These are phyloP conservation scores for Hydrotaea cyrtoneurina DNA, from an alignment of 2,888 invertebrate genomes.

Conservation along the genomic window DNA sequence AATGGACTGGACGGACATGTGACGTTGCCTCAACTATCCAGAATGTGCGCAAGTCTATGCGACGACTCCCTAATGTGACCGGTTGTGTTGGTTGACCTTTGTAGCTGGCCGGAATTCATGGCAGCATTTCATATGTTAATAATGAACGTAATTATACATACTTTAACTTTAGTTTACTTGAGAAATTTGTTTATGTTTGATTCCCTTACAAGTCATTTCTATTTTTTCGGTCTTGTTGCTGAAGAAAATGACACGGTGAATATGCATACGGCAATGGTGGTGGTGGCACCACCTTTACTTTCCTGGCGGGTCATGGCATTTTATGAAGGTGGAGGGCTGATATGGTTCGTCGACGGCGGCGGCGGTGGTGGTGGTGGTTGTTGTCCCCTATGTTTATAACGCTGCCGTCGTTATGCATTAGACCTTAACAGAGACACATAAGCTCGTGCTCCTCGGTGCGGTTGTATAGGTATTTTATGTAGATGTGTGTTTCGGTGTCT, in stretches of 20 bases:
- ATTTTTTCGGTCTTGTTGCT: no score
- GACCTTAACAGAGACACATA: conserved; percentile 51
- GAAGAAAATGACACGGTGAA: conserved; percentile 2
- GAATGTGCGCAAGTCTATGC: no score
- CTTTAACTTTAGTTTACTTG: conserved; percentile 33
- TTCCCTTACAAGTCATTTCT: neutral
- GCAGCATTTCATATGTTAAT: conserved; percentile 57
- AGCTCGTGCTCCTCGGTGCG: conserved; percentile 52
- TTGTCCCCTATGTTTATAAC: conserved; percentile 44
- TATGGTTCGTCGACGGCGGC: conserved; percentile 30
- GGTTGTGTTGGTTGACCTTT: conserved; percentile 54
- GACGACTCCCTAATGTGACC: neutral
- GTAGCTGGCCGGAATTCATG: conserved; percentile 37
- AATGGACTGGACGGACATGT: neutral
- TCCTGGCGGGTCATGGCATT: neutral
- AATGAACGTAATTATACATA: conserved; percentile 62
- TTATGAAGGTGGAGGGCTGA: conserved; percentile 37
- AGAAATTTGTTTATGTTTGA: conserved; percentile 13
- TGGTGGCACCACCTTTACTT: conserved; percentile 46
- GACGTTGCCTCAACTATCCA: neutral
- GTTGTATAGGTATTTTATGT: conserved; percentile 47
- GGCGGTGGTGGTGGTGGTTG: conserved; percentile 51
- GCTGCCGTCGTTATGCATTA: conserved; percentile 56
- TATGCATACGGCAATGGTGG: conserved; percentile 38
- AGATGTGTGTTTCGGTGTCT: neutral